phyloP scores from a whole-genome alignment of 2,113 vertebrate species.

The Climacteris rufus region DNA sequence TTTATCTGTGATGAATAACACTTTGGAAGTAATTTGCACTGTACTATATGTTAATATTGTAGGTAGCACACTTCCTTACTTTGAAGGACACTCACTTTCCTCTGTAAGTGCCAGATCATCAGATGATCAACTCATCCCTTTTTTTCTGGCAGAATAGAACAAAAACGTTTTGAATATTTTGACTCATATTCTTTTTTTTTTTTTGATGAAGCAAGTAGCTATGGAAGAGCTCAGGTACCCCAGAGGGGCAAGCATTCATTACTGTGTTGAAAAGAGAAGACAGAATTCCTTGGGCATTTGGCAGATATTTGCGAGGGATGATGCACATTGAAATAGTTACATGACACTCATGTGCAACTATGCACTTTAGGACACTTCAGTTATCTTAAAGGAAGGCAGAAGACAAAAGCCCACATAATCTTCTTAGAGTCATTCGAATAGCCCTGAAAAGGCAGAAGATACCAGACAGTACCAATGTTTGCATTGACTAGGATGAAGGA shows the following conservation, averaged over 20 bases:
- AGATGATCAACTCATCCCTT: background rate
- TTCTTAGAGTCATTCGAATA: conserved; percentile 6
- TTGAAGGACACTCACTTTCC: background rate
- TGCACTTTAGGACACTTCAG: background rate
- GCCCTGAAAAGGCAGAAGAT: background rate
- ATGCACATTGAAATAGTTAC: background rate
- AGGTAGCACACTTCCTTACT: background rate
- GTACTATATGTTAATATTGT: background rate
- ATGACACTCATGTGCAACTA: background rate
- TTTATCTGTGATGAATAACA: background rate
- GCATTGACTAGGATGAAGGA: background rate
- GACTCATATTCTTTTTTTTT: background rate
- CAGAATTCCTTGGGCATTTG: background rate
- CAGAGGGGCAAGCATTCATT: background rate
- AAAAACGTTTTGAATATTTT: background rate
- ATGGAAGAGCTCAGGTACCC: background rate
- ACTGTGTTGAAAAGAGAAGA: background rate
- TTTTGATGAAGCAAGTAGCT: background rate
- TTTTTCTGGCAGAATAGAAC: background rate
- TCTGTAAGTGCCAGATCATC: background rate
- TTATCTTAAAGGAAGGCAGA: background rate
- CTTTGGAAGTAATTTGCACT: background rate
- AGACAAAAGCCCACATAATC: conserved; percentile 1
- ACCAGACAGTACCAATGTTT: background rate
- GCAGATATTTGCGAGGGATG: background rate